A percentile compares a stretch with the other conserved stretches of the same genome.
phyloP scores from a whole-genome alignment of 2,113 vertebrate species.

The human region GRCh38 chr3:124161001-124161500 shows the following conservation, averaged over 20 bases:
- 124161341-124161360: slow-evolving; percentile 77
- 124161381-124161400: slow-evolving; percentile 78
- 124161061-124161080: background rate
- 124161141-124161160: background rate
- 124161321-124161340: slow-evolving; percentile 76
- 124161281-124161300: slow-evolving; percentile 73
- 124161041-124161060: background rate
- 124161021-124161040: background rate
- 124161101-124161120: background rate
- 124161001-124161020: background rate
- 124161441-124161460: slow-evolving; percentile 30
- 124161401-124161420: slow-evolving; percentile 79
- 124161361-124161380: slow-evolving; percentile 67
- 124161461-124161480: background rate
- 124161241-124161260: slow-evolving; percentile 57
- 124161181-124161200: background rate
- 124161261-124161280: slow-evolving; percentile 44
- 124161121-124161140: background rate
- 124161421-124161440: slow-evolving; percentile 73
- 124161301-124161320: slow-evolving; percentile 76
- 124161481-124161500: background rate
- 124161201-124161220: background rate
- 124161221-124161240: slow-evolving; percentile 20
- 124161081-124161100: background rate
- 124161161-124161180: background rate